Conservation (phyloP, 2,888 invertebrate species). For the Ectropis crepuscularia region DNA sequence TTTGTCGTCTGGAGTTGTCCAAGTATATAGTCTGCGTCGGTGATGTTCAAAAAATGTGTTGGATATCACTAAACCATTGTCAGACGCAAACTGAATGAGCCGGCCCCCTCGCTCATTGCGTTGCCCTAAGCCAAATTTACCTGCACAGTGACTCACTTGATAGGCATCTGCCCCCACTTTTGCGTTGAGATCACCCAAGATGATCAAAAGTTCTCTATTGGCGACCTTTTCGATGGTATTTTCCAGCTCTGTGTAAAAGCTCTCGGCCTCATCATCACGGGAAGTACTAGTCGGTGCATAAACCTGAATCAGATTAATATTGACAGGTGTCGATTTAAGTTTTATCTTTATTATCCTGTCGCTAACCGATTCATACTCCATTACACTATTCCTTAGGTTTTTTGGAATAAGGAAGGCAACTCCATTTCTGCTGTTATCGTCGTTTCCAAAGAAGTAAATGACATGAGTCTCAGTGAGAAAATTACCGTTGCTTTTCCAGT, state of each 20-base stretch:
- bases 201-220: not conserved
- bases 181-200: not conserved
- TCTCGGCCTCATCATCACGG: not conserved
- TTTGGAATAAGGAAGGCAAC: not conserved
- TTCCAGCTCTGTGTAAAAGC: not conserved
- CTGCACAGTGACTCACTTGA: not conserved
- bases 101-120: not conserved
- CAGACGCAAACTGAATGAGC: not conserved
- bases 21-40: too few relatives aligned
- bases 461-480: not conserved
- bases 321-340: not conserved
- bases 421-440: not conserved
- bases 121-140: not conserved
- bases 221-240: not conserved
- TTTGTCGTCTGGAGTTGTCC: too few relatives aligned
- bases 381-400: not conserved
- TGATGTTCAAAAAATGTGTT: too few relatives aligned
- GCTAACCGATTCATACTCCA: not conserved
- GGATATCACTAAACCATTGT: too few relatives aligned
- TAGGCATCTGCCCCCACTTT: not conserved
- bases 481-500: not conserved
- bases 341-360: not conserved
- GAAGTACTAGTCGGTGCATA: not conserved
- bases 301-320: not conserved
- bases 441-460: not conserved